These are phyloP conservation scores for Athalia circularis DNA, from an alignment of 2,888 invertebrate species.

Conservation along the genomic window DNA sequence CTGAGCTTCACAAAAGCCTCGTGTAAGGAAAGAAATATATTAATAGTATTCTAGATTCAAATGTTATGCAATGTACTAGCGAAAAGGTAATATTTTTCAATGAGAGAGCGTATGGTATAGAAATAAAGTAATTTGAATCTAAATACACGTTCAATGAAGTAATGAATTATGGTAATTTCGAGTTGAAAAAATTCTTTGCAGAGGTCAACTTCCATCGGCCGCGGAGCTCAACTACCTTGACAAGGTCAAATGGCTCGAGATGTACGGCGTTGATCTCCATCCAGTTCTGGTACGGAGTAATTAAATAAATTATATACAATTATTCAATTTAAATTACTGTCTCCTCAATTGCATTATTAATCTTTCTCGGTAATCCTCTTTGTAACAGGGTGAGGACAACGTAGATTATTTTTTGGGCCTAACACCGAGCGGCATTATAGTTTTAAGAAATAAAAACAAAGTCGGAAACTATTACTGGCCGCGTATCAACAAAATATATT, in stretches of 20 bases:
- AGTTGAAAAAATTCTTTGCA: conserved; percentile 68
- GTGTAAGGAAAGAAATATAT: conserved; percentile 78
- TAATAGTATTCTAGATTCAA: neutral
- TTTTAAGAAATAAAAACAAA: conserved; percentile 95
- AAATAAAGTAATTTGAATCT: neutral
- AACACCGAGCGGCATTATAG: conserved; percentile 96
- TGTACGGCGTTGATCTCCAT: conserved; percentile 98
- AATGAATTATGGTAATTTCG: neutral
- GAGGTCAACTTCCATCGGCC: conserved; percentile 92
- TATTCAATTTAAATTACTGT: neutral
- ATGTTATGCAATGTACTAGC: neutral
- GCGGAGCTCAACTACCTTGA: conserved; percentile 97
- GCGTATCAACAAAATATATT: conserved; percentile 96
- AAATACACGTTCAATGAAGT: neutral
- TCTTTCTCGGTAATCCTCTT: neutral
- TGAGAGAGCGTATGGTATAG: neutral
- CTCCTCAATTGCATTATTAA: conserved; percentile 15
- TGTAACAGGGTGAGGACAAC: conserved; percentile 91
- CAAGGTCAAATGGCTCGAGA: conserved; percentile 98
- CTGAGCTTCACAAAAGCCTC: conserved; percentile 91
- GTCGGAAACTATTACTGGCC: conserved; percentile 99
- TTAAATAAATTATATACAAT: neutral
- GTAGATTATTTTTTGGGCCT: conserved; percentile 97
- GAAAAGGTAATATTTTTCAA: no score
- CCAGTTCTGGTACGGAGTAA: conserved; percentile 88